Evolutionary conservation across 2,888 invertebrate species (phyloP).

Genomic region (Xestia sexstrigata): DNA sequence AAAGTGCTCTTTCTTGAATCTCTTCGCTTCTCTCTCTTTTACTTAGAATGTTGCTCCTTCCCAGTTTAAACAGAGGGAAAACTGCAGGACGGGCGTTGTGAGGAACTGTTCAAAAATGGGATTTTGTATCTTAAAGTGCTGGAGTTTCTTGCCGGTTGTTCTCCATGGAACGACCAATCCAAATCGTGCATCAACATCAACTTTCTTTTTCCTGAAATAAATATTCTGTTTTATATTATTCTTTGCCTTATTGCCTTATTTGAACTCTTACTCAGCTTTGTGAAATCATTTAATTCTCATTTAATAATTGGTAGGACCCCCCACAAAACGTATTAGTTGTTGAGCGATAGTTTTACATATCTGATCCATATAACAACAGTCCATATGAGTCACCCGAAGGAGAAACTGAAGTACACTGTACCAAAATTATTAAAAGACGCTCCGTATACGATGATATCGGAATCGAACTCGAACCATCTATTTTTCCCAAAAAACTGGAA

Average conservation of each 20-base stretch:
- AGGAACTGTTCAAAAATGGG: neutral
- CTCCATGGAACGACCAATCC: neutral
- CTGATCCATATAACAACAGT: no score
- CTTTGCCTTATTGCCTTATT: no score
- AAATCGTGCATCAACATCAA: neutral
- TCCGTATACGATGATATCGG: neutral
- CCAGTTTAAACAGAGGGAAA: neutral
- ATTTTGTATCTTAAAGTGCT: neutral
- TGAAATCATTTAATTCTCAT: neutral
- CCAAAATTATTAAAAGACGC: neutral
- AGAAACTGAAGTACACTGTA: neutral
- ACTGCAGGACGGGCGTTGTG: neutral
- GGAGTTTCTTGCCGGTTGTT: neutral
- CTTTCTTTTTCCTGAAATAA: no score
- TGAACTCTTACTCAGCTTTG: neutral
- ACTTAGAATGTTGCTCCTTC: neutral
- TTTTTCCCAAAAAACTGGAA: constrained; percentile 18
- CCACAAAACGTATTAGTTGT: neutral
- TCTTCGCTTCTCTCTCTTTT: neutral
- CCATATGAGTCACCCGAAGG: no score
- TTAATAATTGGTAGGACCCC: no score
- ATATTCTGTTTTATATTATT: no score
- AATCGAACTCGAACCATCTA: neutral
- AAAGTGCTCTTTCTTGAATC: neutral
- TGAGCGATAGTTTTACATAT: neutral